These are phyloP conservation scores for Pangasius krempfi DNA, from an alignment of 2,797 vertebrate genomes.

Conservation along the genomic window DNA sequence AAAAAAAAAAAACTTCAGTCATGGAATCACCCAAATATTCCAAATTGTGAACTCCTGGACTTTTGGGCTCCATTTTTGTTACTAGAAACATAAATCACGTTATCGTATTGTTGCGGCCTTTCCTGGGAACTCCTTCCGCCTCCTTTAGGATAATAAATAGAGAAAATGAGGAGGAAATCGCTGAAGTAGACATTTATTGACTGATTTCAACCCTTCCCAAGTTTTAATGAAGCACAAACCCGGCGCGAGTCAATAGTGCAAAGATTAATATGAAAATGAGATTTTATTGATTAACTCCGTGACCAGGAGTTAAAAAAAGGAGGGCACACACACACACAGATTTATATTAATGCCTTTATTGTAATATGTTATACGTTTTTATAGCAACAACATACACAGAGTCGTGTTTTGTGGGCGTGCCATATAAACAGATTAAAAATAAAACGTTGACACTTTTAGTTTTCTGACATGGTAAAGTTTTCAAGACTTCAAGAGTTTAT, in stretches of 20 bases:
- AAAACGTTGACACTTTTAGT: too few relatives aligned
- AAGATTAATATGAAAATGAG: constrained; percentile 72
- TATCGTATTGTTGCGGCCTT: not conserved
- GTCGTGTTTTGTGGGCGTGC: not conserved
- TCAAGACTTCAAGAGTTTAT: too few relatives aligned
- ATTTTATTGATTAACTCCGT: constrained; percentile 56
- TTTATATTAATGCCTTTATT: not conserved
- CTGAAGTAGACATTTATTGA: not conserved
- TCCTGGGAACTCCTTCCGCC: not conserved
- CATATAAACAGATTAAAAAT: not conserved
- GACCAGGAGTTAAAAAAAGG: not conserved
- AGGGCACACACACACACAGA: not conserved
- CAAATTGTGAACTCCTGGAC: too few relatives aligned
- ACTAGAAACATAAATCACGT: not conserved
- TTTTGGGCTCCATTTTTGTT: not conserved
- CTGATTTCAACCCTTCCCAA: constrained; percentile 49
- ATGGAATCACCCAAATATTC: too few relatives aligned
- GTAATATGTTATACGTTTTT: not conserved
- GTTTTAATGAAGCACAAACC: constrained; percentile 68
- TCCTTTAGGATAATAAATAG: not conserved
- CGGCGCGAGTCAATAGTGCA: constrained; percentile 65
- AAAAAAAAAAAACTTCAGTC: too few relatives aligned
- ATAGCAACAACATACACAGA: not conserved
- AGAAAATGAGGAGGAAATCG: not conserved
- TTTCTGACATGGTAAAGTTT: not conserved